Percentiles rank a stretch among this genome's conserved stretches.
Evolutionary conservation across 1,140 invertebrate species (phyloP).

Genomic region (Philotrypesis tridentata): DNA sequence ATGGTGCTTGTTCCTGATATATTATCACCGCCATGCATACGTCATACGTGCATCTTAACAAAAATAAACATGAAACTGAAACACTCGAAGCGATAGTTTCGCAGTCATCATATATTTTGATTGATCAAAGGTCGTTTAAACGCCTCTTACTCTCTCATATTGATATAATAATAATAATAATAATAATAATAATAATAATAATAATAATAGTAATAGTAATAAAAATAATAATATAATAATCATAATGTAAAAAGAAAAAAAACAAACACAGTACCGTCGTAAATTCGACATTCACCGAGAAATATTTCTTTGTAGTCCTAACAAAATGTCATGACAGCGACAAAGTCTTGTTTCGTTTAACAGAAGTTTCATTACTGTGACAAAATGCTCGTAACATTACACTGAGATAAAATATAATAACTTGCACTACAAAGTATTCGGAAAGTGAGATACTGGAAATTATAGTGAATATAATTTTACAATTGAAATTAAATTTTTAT

Average conservation of each 20-base stretch:
- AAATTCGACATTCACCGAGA: constrained; percentile 18
- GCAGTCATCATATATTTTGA: constrained; percentile 45
- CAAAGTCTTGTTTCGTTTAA: constrained; percentile 34
- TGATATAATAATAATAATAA: constrained; percentile 16
- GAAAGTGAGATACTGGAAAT: neutral
- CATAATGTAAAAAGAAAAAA: constrained; percentile 35
- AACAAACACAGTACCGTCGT: constrained; percentile 44
- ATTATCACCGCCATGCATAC: constrained; percentile 31
- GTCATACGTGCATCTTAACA: constrained; percentile 41
- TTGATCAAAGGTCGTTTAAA: constrained; percentile 30
- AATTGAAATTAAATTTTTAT: constrained; percentile 7
- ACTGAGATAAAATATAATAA: neutral
- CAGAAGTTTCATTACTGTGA: constrained; percentile 25
- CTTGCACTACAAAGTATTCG: neutral
- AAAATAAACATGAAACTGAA: constrained; percentile 43
- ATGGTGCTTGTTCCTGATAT: neutral
- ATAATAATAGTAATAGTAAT: constrained; percentile 35
- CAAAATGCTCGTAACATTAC: constrained; percentile 16
- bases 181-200: constrained; percentile 13
- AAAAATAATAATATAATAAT: constrained; percentile 22
- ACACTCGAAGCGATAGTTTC: constrained; percentile 36
- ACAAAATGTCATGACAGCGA: constrained; percentile 2
- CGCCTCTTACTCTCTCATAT: constrained; percentile 30
- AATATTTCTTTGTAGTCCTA: constrained; percentile 27
- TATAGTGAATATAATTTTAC: neutral